phyloP scores from a whole-genome alignment of 2,113 vertebrate species.

The Mus musculus region DNA sequence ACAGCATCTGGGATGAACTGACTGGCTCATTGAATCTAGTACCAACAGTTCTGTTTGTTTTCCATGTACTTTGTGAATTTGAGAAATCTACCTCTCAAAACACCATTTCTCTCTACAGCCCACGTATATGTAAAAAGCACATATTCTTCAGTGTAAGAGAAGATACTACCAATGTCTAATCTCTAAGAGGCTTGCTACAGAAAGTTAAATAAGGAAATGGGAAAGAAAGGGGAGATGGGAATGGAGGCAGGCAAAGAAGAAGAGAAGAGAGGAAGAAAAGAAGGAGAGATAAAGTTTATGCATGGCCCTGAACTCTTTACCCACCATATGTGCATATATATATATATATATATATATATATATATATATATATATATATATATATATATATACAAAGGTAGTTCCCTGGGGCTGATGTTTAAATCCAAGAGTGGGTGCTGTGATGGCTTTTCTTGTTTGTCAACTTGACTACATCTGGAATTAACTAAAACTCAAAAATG shows the following conservation, averaged over 20 bases:
- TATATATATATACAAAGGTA: no score
- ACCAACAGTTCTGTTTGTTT: background rate
- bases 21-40: background rate
- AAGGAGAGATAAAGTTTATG: background rate
- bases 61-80: background rate
- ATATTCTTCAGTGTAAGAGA: background rate
- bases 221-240: background rate
- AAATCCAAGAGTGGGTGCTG: no score
- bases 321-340: no score
- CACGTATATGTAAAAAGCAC: background rate
- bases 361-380: no score
- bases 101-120: background rate
- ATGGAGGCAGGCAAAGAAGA: accelerated
- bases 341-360: no score
- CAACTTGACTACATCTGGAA: background rate
- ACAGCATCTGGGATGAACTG: background rate
- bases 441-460: background rate
- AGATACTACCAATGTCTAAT: background rate
- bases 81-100: background rate
- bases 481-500: background rate
- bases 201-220: background rate
- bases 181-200: background rate
- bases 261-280: background rate
- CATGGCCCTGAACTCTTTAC: background rate
- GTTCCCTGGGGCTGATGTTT: background rate